These are phyloP conservation scores for Tachina grossa DNA, from an alignment of 2,888 invertebrate genomes.

Conservation along the genomic window DNA sequence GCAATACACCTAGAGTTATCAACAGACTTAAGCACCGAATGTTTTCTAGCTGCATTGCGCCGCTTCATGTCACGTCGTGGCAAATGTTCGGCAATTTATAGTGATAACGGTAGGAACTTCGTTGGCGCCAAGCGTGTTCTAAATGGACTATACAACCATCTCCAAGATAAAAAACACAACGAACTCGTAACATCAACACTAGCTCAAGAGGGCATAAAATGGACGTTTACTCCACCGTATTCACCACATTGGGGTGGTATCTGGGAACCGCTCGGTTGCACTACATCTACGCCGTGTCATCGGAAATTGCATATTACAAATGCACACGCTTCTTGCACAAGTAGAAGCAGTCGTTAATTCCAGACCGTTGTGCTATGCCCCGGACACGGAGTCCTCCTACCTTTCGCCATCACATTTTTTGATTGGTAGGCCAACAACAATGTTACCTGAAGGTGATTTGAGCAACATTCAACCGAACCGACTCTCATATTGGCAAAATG, in stretches of 20 bases:
- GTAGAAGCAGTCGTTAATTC: conserved; percentile 61
- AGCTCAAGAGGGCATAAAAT: conserved; percentile 56
- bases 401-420: no score
- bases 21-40: conserved; percentile 30
- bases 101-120: conserved; percentile 62
- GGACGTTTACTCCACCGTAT: conserved; percentile 60
- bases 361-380: no score
- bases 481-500: no score
- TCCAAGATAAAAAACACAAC: conserved; percentile 1
- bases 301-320: background rate
- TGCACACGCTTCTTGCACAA: conserved; percentile 65
- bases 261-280: conserved; percentile 40
- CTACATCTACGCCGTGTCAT: conserved; percentile 53
- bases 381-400: no score
- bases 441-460: no score
- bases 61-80: conserved; percentile 59
- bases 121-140: background rate
- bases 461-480: no score
- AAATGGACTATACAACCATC: conserved; percentile 54
- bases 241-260: conserved; percentile 50
- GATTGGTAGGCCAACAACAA: no score
- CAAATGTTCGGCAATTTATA: conserved; percentile 54
- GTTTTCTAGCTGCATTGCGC: conserved; percentile 61
- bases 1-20: conserved; percentile 51
- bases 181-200: background rate